Conservation (phyloP, 2,113 vertebrate genomes). For the Pomatostomus ruficeps region DNA sequence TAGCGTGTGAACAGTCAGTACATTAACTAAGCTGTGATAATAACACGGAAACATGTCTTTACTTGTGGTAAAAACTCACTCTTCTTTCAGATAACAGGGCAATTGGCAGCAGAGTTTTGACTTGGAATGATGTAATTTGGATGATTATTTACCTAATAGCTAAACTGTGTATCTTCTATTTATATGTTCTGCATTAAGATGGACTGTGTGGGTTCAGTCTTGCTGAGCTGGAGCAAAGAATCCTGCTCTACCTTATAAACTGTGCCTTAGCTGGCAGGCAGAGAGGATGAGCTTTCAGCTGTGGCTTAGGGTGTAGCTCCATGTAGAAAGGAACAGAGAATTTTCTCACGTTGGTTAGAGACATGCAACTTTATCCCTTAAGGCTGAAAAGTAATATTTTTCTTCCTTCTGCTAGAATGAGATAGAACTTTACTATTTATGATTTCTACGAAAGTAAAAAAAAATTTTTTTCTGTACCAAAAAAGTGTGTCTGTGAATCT, state of each 20-base stretch:
- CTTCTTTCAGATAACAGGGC: constrained; percentile 9
- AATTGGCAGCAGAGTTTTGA: constrained; percentile 12
- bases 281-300: background rate
- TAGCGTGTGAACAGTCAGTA: background rate
- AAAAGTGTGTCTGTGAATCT: background rate
- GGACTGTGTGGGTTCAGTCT: constrained; percentile 1
- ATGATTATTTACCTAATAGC: background rate
- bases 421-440: background rate
- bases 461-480: background rate
- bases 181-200: constrained; percentile 25
- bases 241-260: background rate
- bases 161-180: background rate
- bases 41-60: background rate
- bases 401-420: background rate
- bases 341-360: constrained; percentile 34
- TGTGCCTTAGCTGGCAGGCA: background rate
- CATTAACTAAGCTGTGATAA: background rate
- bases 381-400: background rate
- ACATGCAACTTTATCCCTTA: background rate
- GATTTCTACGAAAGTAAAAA: background rate
- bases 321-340: constrained; percentile 30
- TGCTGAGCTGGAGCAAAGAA: background rate
- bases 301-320: constrained; percentile 27
- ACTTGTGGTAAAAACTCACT: constrained; percentile 24
- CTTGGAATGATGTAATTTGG: constrained; percentile 30